Conservation (phyloP, 1,140 invertebrate genomes). For the Pristionchus pacificus region DNA sequence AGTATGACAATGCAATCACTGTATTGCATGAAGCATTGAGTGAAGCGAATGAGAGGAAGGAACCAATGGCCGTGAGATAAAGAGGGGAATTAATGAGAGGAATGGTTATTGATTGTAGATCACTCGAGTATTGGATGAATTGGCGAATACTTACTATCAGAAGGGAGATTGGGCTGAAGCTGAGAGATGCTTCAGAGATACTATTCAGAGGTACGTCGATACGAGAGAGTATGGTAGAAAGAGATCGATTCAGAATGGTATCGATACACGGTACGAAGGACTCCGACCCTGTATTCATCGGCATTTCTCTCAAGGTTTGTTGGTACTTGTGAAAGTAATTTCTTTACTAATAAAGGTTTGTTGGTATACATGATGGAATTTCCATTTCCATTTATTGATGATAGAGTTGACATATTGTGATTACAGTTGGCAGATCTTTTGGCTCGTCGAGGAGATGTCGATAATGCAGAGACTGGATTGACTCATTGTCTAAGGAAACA, state of each 20-base stretch:
- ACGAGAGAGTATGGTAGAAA: background rate
- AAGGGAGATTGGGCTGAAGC: conserved; percentile 47
- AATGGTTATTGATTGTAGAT: conserved; percentile 26
- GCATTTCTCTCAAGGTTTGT: conserved; percentile 42
- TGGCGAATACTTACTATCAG: conserved; percentile 55
- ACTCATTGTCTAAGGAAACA: conserved; percentile 50
- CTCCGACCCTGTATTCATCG: conserved; percentile 53
- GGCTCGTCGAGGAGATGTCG: conserved; percentile 45
- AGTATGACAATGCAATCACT: conserved; percentile 46
- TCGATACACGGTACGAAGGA: conserved; percentile 47
- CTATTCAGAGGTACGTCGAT: conserved; percentile 40
- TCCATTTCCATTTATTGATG: too few relatives aligned
- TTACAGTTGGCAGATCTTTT: conserved; percentile 49
- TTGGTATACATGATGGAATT: too few relatives aligned
- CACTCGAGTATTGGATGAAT: conserved; percentile 48
- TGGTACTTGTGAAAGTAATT: background rate
- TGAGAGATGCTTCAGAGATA: conserved; percentile 44
- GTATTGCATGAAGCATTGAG: conserved; percentile 43
- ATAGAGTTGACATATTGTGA: too few relatives aligned
- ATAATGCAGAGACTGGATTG: conserved; percentile 53
- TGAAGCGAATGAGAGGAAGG: conserved; percentile 35
- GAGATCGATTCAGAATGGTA: conserved; percentile 38
- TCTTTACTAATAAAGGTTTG: too few relatives aligned
- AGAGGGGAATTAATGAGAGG: conserved; percentile 13
- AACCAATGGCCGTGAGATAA: conserved; percentile 32